Conservation (phyloP, 2,113 vertebrate genomes). For the Epinephelus cyanopodus region DNA sequence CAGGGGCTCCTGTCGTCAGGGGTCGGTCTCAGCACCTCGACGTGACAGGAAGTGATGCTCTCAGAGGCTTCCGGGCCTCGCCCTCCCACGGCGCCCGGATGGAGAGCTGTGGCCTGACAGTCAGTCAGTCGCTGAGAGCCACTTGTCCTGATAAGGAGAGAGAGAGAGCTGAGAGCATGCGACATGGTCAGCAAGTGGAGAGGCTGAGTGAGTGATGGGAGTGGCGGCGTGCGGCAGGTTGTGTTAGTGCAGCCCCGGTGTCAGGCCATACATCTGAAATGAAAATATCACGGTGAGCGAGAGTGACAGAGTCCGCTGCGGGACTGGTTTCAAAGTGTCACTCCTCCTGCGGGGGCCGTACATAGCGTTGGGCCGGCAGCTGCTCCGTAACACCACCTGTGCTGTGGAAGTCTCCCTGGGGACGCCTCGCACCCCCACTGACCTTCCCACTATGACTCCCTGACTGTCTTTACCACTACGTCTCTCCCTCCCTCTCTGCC, state of each 20-base stretch:
- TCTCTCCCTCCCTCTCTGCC: constrained; percentile 34
- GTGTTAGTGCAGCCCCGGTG: constrained; percentile 23
- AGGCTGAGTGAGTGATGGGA: constrained; percentile 40
- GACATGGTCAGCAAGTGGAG: constrained; percentile 20
- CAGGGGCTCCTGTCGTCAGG: constrained; percentile 1
- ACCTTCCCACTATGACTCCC: constrained; percentile 55
- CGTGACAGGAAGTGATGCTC: constrained; percentile 53
- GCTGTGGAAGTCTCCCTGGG: constrained; percentile 28
- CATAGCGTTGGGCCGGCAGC: constrained; percentile 42
- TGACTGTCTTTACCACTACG: constrained; percentile 41
- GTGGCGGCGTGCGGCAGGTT: constrained; percentile 1
- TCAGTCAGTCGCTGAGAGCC: constrained; percentile 30
- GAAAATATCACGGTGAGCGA: constrained; percentile 61
- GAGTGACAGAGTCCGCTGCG: constrained; percentile 53
- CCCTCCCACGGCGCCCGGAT: constrained; percentile 7
- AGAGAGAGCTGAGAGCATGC: constrained; percentile 29
- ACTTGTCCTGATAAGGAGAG: constrained; percentile 67
- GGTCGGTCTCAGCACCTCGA: background rate
- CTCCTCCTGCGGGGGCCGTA: constrained; percentile 7
- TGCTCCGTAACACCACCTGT: constrained; percentile 66
- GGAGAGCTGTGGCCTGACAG: constrained; percentile 20
- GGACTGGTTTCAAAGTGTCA: constrained; percentile 58
- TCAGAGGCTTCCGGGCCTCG: constrained; percentile 23
- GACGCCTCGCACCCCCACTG: constrained; percentile 51
- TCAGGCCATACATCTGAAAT: constrained; percentile 48